Base-by-base conservation (phyloP, 2,113 vertebrate species). In the Ptychochromis oligacanthus region DNA sequence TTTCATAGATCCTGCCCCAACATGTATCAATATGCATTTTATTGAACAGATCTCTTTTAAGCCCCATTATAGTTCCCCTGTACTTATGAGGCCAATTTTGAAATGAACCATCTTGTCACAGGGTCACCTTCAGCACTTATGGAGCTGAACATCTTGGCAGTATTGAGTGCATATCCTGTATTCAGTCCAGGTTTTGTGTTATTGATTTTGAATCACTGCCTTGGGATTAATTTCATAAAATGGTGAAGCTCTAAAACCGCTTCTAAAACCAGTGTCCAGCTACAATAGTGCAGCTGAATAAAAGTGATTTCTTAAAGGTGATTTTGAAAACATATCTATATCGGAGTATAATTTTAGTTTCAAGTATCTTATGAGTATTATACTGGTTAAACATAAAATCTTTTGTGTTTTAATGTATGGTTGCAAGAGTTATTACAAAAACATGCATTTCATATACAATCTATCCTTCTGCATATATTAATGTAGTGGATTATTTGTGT, bases 111-210 rank as follows among this genome's bases (percentile, higher is more conserved):
- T 58, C 24, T 58, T 88, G 52, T 49, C 46, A 57, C 40, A 46
- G 80, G 83, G 56, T 85, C 80, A 82, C 85, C 79, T 90, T 88
- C 79, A 86, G 87, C 18, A 28, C 67, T 86, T 86, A 89, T 81
- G 87, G 81, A 80, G 77, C 34, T 11, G 57, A 85, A 85, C 31
- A 43, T 62, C 22, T 61, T 34, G 34, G 28, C 55, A 22, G 70
- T 28, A 15, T 52, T 18, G 74, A 22, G 17, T 56, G 38, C 22
- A 31, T 46, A 38, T 70, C 6, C 24, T 28, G 49, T 60, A 49
- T 34, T 64, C 62, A 26, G 26, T 15, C 36, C 6, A 75, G 43
- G 46, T 82, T 86, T 75, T 64, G 40, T 17, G 1, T 58, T 22
- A 46, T 59, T n/a, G 24, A 43, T 72, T 72, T 54, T 62, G 56